Evolutionary conservation across 2,113 vertebrate genomes (phyloP).

Genomic region (Labeo catla): DNA sequence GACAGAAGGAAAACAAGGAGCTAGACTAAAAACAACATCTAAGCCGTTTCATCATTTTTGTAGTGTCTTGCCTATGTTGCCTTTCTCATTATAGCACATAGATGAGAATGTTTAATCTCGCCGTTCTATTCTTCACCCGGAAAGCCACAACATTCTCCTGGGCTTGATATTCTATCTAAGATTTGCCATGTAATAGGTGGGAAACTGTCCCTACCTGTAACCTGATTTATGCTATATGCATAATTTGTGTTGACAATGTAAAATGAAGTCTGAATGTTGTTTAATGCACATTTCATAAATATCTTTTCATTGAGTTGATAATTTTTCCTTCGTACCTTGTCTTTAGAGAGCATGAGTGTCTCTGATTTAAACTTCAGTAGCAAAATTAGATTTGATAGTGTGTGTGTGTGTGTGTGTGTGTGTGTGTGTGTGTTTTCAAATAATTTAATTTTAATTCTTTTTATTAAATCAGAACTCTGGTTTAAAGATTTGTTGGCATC

Average conservation of each 20-base stretch:
- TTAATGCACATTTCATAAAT: not conserved
- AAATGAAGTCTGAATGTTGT: not conserved
- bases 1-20: slow-evolving; percentile 63
- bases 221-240: not conserved
- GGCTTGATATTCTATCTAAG: not conserved
- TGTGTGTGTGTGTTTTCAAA: not conserved
- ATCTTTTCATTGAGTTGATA: not conserved
- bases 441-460: not conserved
- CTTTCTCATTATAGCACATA: slow-evolving; percentile 45
- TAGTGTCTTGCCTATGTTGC: slow-evolving; percentile 23
- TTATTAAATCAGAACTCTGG: not conserved
- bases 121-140: not conserved
- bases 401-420: too few species aligned
- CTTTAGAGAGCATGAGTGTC: not conserved
- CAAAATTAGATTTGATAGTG: not conserved
- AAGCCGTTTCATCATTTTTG: slow-evolving; percentile 50
- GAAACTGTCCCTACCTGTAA: not conserved
- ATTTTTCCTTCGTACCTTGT: too few species aligned
- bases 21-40: slow-evolving; percentile 43
- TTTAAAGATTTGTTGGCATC: not conserved
- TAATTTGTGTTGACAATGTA: not conserved
- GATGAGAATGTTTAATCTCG: slow-evolving; percentile 48
- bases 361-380: not conserved
- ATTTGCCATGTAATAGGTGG: not conserved
- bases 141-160: not conserved